A percentile compares a stretch with the other conserved stretches of the same genome.
phyloP scores from a whole-genome alignment of 2,888 invertebrate species.

The Lasiommata megera region DNA sequence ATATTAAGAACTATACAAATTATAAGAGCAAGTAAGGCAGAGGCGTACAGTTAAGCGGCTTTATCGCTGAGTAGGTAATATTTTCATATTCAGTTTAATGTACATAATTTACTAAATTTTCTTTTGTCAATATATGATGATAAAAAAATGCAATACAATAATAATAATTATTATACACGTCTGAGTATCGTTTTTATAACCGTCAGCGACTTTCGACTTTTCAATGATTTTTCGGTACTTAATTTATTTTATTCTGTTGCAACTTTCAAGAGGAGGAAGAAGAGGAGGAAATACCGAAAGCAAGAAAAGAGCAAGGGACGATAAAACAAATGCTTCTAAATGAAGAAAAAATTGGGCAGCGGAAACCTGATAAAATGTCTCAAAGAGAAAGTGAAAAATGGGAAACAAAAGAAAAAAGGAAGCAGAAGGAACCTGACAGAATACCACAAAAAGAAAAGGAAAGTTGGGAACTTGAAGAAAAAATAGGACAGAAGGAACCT shows the following conservation, averaged over 20 bases:
- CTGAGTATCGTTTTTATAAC: no score
- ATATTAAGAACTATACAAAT: no score
- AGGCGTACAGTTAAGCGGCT: no score
- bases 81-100: no score
- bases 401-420: slow-evolving; percentile 14
- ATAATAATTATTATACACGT: no score
- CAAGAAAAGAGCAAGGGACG: background rate
- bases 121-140: no score
- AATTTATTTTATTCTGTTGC: background rate
- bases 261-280: background rate
- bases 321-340: slow-evolving; percentile 9
- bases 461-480: slow-evolving; percentile 2
- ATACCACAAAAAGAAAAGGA: slow-evolving; percentile 18
- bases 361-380: slow-evolving; percentile 4
- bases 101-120: no score
- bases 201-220: background rate
- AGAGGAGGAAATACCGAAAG: slow-evolving; percentile 5
- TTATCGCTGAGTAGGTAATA: no score
- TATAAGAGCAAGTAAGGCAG: no score
- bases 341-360: background rate
- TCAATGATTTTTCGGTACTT: background rate
- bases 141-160: no score
- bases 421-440: background rate
- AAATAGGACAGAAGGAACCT: background rate
- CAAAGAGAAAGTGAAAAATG: slow-evolving; percentile 4